Percentiles rank a stretch among this genome's conserved stretches.
Conservation (phyloP, 2,797 vertebrate genomes). For the Anisognathus igniventris region DNA sequence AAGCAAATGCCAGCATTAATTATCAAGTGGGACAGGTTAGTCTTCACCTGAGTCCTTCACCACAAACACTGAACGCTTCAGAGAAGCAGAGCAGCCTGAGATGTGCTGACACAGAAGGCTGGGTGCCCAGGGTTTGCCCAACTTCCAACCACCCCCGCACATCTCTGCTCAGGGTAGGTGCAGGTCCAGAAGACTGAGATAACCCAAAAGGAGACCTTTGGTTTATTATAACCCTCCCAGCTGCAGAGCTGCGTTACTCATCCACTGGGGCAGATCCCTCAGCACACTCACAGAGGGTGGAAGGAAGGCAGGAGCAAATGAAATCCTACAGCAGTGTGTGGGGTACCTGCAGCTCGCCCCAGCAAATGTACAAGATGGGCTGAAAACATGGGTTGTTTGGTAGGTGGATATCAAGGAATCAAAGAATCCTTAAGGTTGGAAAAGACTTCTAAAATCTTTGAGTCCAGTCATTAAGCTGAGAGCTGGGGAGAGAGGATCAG, state of each 20-base stretch:
- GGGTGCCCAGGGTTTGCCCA: neutral
- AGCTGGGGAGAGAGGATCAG: neutral
- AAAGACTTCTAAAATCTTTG: neutral
- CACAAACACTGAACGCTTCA: neutral
- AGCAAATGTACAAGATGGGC: fast-evolving
- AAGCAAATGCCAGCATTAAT: neutral
- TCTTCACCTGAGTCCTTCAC: neutral
- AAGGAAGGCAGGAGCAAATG: fast-evolving
- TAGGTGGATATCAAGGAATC: neutral
- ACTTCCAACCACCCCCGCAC: neutral
- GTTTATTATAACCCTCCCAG: neutral
- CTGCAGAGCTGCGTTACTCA: neutral
- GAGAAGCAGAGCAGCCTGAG: neutral
- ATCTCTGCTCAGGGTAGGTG: neutral
- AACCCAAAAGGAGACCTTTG: neutral
- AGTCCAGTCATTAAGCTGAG: neutral
- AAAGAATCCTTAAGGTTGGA: neutral
- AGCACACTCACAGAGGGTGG: fast-evolving
- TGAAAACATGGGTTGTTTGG: fast-evolving
- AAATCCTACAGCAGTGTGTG: neutral
- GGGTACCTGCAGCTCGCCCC: neutral
- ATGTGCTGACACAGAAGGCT: neutral
- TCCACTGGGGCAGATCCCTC: fast-evolving
- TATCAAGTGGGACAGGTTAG: neutral
- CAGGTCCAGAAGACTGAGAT: neutral